These are phyloP conservation scores for Tribolium freemani DNA, from an alignment of 2,888 invertebrate species.

Conservation along the genomic window DNA sequence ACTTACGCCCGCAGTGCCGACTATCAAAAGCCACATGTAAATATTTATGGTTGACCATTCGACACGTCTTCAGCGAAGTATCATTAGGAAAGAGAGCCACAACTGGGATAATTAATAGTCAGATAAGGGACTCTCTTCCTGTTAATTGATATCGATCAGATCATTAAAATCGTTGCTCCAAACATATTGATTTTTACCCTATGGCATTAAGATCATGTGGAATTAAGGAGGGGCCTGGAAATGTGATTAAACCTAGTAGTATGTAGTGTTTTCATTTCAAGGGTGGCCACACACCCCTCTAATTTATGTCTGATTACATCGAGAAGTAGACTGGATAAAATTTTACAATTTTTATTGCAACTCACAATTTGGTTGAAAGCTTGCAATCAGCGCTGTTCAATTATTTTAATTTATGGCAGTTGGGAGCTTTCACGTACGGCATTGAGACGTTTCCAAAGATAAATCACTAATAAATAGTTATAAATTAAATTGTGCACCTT, in stretches of 20 bases:
- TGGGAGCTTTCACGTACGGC: constrained; percentile 20
- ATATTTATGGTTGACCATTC: constrained; percentile 37
- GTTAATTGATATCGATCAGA: constrained; percentile 31
- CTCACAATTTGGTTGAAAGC: constrained; percentile 6
- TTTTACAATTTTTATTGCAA: constrained; percentile 1
- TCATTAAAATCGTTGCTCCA: constrained; percentile 17
- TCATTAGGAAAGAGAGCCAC: constrained; percentile 14
- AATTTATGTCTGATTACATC: constrained; percentile 54
- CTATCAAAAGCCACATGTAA: constrained; percentile 41
- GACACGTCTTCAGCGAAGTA: constrained; percentile 28
- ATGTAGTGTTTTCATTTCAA: constrained; percentile 56
- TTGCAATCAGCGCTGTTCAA: constrained; percentile 3
- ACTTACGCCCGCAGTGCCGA: constrained; percentile 46
- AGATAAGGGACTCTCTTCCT: constrained; percentile 23
- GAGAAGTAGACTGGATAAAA: constrained; percentile 47
- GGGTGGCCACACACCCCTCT: constrained; percentile 57
- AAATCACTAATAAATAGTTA: constrained; percentile 39
- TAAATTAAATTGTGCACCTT: constrained; percentile 39
- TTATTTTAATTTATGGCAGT: constrained; percentile 20
- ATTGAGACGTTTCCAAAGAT: constrained; percentile 18
- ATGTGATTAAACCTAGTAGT: constrained; percentile 54
- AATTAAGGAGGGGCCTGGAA: constrained; percentile 44
- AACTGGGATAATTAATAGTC: constrained; percentile 26
- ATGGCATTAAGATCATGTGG: constrained; percentile 28
- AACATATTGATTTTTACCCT: constrained; percentile 41